phyloP scores from a whole-genome alignment of 2,113 vertebrate genomes.

The Nasalis larvatus region DNA sequence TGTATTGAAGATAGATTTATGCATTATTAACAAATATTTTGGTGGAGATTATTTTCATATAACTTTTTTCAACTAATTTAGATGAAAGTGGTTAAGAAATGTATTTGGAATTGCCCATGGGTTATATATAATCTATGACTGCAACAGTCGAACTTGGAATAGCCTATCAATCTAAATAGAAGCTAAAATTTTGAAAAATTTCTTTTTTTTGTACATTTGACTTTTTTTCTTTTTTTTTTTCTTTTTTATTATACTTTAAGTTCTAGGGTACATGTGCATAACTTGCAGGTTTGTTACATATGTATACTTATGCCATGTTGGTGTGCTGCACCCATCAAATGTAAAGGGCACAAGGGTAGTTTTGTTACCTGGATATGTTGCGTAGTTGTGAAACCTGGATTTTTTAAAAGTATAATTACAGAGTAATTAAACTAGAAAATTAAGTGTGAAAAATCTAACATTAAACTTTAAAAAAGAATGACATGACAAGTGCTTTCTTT shows the following conservation, averaged over 20 bases:
- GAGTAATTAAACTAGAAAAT: not conserved
- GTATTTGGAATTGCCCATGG: not conserved
- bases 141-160: not conserved
- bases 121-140: not conserved
- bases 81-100: not conserved
- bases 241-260: too few relatives aligned
- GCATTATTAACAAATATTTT: not conserved
- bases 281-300: too few relatives aligned
- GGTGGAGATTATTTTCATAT: not conserved
- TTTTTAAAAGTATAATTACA: not conserved
- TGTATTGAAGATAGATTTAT: not conserved
- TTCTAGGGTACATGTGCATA: too few relatives aligned
- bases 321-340: too few relatives aligned
- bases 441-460: not conserved
- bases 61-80: not conserved
- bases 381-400: too few relatives aligned
- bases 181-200: not conserved
- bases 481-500: not conserved
- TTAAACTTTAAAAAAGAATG: not conserved
- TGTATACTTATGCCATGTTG: too few relatives aligned
- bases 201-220: not conserved
- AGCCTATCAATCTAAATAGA: not conserved
- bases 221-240: too few relatives aligned
- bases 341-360: too few relatives aligned
- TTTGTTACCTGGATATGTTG: too few relatives aligned